Base-by-base conservation (phyloP, 2,888 invertebrate genomes). In the Helicoverpa assulta region DNA sequence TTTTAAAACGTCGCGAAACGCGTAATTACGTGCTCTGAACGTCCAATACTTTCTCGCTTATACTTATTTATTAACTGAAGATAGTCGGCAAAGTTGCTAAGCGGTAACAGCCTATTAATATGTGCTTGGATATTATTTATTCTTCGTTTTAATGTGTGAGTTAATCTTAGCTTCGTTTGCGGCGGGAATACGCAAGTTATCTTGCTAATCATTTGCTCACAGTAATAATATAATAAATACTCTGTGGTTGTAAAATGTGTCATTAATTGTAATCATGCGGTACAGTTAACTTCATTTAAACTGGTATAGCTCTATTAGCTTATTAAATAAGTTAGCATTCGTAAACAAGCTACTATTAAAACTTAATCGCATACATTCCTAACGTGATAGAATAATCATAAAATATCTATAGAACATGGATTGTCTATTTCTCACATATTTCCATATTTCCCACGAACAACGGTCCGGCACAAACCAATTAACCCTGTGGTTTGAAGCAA, bases 11-110 rank as follows among this genome's bases (percentile, higher is more conserved):
- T 70, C 83, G 81, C 84, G 78, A 90, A 89, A 86, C 84, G 81
- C n/a, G 81, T 88, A 86, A 87, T 59, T 60, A 89, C 84, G 59
- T 66, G 70, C 47, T 62, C 70, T 67, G 71, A 80, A 82, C 80
- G 83, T 81, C 73, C 81, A 76, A 89, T 89, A 88, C 88, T 90
- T 89, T 90, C 88, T 88, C 86, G 85, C 85, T 88, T 84, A 88
- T 5, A 55, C 40, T 50, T 50, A 60, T 26, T 43, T 50, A 29
- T 50, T 56, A 19, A 63, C 0, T 61, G 37, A 8, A 65, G 19
- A 43, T 68, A 14, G 43, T 33, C n/a, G 29, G 26, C n/a, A 54
- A n/a, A 40, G 59, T 37, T 19, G 8, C 56, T 40, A 40, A 60
- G 59, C 5, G 56, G 12, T 47, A 60, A 21, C 37, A 47, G 68